phyloP scores from a whole-genome alignment of 2,113 vertebrate genomes.

The Phycodurus eques region DNA sequence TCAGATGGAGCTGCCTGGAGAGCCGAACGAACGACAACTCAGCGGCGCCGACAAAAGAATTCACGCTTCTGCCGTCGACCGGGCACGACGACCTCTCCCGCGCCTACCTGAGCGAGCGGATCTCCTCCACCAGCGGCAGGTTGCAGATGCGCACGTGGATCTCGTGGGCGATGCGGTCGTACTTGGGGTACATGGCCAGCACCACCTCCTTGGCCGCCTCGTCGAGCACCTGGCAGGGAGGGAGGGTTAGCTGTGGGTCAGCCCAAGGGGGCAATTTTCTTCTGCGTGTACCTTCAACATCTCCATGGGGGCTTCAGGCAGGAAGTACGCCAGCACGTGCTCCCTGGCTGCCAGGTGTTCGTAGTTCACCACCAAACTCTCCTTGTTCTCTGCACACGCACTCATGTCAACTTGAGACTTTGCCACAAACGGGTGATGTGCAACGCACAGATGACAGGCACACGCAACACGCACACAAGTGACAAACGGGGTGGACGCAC shows the following conservation, averaged over 20 bases:
- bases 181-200: conserved; percentile 97
- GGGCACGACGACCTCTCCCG: too few relatives aligned
- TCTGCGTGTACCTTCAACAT: conserved; percentile 81
- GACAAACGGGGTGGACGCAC: too few relatives aligned
- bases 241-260: background rate
- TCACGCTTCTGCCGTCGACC: too few relatives aligned
- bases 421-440: too few relatives aligned
- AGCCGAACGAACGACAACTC: background rate
- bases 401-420: too few relatives aligned
- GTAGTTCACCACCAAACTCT: conserved; percentile 93
- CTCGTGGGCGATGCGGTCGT: conserved; percentile 87
- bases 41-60: too few relatives aligned
- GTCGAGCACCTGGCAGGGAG: conserved; percentile 77
- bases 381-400: conserved; percentile 84
- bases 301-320: conserved; percentile 92
- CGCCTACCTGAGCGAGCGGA: conserved; percentile 86
- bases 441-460: too few relatives aligned
- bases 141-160: conserved; percentile 94
- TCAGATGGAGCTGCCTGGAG: conserved; percentile 91
- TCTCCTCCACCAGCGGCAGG: conserved; percentile 92
- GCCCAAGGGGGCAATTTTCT: background rate
- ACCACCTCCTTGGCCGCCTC: conserved; percentile 96
- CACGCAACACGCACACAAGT: too few relatives aligned
- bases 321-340: conserved; percentile 93
- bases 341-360: conserved; percentile 94